phyloP scores from a whole-genome alignment of 2,113 vertebrate species.

The Lagopus muta region DNA sequence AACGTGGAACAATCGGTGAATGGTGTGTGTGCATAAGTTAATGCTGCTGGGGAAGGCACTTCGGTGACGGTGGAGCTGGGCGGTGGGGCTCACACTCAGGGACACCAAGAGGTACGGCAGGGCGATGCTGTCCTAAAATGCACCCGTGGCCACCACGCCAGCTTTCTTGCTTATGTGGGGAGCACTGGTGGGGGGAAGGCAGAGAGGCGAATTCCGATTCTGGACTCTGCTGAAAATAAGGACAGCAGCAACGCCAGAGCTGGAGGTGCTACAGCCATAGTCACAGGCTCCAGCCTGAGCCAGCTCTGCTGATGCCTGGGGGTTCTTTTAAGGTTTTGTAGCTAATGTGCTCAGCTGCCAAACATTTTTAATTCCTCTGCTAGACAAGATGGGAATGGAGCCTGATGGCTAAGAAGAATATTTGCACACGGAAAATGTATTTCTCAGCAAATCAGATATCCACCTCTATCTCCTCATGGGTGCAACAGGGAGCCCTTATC shows the following conservation, averaged over 20 bases:
- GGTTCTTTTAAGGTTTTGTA: background rate
- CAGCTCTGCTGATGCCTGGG: background rate
- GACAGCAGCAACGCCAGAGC: background rate
- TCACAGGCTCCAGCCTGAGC: background rate
- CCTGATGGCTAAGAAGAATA: background rate
- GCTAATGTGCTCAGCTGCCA: background rate
- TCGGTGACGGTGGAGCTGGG: background rate
- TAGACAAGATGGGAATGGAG: background rate
- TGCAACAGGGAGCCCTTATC: background rate
- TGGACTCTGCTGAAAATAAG: background rate
- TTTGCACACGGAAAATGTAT: background rate
- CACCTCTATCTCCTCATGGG: background rate
- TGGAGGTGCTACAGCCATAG: background rate
- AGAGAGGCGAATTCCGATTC: background rate
- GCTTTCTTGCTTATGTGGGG: background rate
- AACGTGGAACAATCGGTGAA: slow-evolving; percentile 59
- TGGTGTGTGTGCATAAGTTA: slow-evolving; percentile 58
- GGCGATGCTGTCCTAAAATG: background rate
- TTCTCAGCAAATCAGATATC: background rate
- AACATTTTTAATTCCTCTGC: background rate
- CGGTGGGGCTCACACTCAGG: background rate
- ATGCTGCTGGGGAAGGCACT: background rate
- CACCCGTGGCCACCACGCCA: background rate
- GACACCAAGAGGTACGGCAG: background rate
- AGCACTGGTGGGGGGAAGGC: background rate